A percentile compares a stretch with the other conserved stretches of the same genome.
These are phyloP conservation scores for Adelphocoris suturalis DNA, from an alignment of 2,888 invertebrate genomes.

Conservation along the genomic window DNA sequence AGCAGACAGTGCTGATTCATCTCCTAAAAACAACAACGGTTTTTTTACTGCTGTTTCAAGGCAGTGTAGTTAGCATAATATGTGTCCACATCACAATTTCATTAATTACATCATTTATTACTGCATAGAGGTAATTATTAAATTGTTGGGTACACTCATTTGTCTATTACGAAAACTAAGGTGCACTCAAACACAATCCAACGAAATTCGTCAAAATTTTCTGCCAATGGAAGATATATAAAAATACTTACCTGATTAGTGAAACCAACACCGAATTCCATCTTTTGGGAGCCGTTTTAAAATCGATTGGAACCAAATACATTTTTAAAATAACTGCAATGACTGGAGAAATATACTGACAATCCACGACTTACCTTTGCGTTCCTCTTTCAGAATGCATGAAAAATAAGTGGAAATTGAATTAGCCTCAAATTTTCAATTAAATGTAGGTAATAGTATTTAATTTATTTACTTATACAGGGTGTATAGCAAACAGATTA, in stretches of 20 bases:
- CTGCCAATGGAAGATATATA: background rate
- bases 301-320: background rate
- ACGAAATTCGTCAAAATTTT: too few species aligned
- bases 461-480: too few species aligned
- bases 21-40: background rate
- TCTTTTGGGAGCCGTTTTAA: background rate
- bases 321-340: background rate
- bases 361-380: constrained; percentile 3
- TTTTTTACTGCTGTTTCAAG: background rate
- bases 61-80: background rate
- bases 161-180: too few species aligned
- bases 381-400: background rate
- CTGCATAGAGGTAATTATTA: too few species aligned
- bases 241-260: background rate
- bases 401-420: background rate
- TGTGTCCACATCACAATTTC: too few species aligned
- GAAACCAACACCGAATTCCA: too few species aligned
- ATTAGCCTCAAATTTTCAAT: too few species aligned
- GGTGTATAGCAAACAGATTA: too few species aligned
- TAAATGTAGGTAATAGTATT: too few species aligned
- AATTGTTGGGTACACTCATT: too few species aligned
- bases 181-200: too few species aligned
- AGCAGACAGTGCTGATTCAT: background rate
- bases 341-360: background rate
- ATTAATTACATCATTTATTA: too few species aligned